phyloP scores from a whole-genome alignment of 1,140 invertebrate genomes.

The Papilio glaucus region DNA sequence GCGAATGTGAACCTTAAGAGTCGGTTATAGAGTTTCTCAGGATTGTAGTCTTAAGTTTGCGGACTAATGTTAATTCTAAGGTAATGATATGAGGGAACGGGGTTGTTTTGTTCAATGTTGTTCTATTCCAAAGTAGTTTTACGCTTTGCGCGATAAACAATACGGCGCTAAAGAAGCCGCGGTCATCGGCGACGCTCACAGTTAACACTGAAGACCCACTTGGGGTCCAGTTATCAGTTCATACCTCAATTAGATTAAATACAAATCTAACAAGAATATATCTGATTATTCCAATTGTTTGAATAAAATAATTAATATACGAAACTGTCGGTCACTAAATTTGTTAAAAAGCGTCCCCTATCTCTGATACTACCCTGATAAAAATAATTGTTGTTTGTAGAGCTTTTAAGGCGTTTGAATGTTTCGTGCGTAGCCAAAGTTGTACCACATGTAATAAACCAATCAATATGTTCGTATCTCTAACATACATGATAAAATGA shows the following conservation, averaged over 20 bases:
- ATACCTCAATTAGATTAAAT: background rate
- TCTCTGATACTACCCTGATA: no score
- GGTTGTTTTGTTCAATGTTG: conserved; percentile 65
- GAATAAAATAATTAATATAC: no score
- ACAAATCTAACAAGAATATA: background rate
- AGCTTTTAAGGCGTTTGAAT: no score
- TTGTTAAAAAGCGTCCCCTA: no score
- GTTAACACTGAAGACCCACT: conserved; percentile 10
- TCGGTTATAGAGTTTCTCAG: conserved; percentile 45
- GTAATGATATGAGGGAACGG: conserved; percentile 73
- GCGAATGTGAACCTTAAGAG: conserved; percentile 56
- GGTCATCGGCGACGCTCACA: conserved; percentile 17
- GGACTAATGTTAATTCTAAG: conserved; percentile 73
- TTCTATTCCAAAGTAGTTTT: conserved; percentile 45
- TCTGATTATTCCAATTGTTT: no score
- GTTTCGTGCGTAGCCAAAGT: no score
- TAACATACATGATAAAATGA: no score
- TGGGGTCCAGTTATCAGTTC: background rate
- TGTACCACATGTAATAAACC: no score
- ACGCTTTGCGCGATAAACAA: conserved; percentile 39
- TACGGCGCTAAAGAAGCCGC: background rate
- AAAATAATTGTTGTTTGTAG: no score
- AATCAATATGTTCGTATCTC: no score
- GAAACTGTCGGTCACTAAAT: no score
- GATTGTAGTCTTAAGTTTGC: conserved; percentile 44